Conservation (phyloP, 2,113 vertebrate species). For the Pedionomus torquatus region DNA sequence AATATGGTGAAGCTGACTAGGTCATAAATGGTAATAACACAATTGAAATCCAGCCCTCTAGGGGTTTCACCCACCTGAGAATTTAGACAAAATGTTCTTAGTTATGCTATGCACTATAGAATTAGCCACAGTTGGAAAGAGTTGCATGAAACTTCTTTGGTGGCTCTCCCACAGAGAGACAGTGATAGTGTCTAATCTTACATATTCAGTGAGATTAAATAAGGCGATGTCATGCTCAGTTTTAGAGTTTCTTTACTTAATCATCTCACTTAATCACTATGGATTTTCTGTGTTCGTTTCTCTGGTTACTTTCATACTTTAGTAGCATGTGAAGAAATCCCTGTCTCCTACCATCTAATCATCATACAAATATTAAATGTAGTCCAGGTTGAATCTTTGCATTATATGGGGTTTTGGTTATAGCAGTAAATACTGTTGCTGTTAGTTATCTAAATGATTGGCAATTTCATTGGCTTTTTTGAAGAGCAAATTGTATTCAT, state of each 20-base stretch:
- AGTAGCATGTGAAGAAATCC: neutral
- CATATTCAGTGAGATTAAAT: neutral
- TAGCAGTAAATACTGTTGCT: neutral
- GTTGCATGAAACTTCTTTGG: neutral
- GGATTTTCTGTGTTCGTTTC: neutral
- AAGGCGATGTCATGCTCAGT: neutral
- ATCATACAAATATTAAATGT: neutral
- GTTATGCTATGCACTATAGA: neutral
- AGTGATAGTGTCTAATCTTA: neutral
- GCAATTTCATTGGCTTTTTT: neutral
- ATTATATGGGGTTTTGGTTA: neutral
- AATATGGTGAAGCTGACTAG: neutral
- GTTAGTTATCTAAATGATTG: neutral
- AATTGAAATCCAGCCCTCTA: neutral
- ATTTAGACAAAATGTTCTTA: neutral
- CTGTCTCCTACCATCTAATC: neutral
- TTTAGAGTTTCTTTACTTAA: neutral
- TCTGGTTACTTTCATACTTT: neutral
- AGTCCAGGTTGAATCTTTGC: neutral
- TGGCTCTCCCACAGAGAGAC: accelerated
- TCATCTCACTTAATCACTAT: neutral
- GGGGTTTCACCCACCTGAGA: neutral
- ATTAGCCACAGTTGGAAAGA: neutral
- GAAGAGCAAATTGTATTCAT: neutral
- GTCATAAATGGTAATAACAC: neutral